Evolutionary conservation across 2,888 invertebrate species (phyloP).

Genomic region (Ramazzottius varieornatus): DNA sequence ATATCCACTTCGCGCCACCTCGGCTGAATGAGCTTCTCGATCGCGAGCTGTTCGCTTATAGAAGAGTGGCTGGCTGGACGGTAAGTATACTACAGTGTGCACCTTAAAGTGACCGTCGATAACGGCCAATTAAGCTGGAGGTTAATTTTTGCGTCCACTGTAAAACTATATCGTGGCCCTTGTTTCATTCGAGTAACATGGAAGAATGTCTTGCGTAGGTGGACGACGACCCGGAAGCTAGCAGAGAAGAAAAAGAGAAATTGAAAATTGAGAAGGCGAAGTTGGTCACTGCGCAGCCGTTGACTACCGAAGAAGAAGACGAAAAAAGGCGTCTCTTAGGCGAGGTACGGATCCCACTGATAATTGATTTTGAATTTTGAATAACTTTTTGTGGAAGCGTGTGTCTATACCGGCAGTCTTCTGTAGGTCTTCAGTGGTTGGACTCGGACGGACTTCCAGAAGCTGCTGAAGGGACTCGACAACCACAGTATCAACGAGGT

Average conservation of each 20-base stretch:
- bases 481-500: neutral
- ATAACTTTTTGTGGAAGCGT: neutral
- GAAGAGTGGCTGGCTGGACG: slow-evolving; percentile 64
- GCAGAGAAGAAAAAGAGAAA: too few relatives aligned
- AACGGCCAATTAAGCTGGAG: too few relatives aligned
- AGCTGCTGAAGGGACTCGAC: neutral
- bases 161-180: too few relatives aligned
- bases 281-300: neutral
- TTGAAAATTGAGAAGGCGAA: neutral
- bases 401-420: neutral
- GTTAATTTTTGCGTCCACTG: too few relatives aligned
- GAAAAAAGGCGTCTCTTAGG: neutral
- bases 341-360: neutral
- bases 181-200: too few relatives aligned
- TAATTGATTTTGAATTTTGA: neutral
- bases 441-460: neutral
- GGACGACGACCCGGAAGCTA: too few relatives aligned
- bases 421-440: neutral
- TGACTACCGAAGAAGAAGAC: neutral
- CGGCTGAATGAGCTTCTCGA: slow-evolving; percentile 86
- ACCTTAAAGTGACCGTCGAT: too few relatives aligned
- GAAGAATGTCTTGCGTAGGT: too few relatives aligned
- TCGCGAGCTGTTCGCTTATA: slow-evolving; percentile 85
- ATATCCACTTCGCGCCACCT: slow-evolving; percentile 97
- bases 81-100: too few relatives aligned